These are phyloP conservation scores for Epizoanthus rinbou DNA, from an alignment of 92 coral and sea anemone genomes.

Conservation along the genomic window DNA sequence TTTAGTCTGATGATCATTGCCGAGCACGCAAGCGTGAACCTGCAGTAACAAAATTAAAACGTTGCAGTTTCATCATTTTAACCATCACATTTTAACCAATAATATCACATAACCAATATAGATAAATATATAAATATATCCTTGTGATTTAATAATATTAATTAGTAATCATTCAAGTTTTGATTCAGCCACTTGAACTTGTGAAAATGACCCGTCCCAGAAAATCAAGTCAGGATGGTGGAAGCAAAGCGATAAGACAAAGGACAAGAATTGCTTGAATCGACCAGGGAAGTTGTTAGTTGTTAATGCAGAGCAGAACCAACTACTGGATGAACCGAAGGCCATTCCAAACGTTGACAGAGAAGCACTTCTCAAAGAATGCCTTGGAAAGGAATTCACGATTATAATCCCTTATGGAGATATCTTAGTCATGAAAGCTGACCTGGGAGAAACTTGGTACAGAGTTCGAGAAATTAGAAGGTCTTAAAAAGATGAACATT, in stretches of 20 bases:
- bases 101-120: no score
- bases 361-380: conserved; percentile 48
- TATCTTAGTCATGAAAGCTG: conserved; percentile 49
- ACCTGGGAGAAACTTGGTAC: conserved; percentile 44
- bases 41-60: no score
- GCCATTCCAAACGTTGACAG: conserved; percentile 30
- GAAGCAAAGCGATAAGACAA: conserved; percentile 27
- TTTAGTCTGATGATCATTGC: no score
- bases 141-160: not conserved
- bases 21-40: no score
- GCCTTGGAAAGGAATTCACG: conserved; percentile 52
- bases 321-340: conserved; percentile 44
- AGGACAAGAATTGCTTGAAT: conserved; percentile 40
- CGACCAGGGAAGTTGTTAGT: conserved; percentile 47
- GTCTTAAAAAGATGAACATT: no score
- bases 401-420: conserved; percentile 48
- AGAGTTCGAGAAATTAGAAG: conserved; percentile 8
- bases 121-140: no score
- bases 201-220: conserved; percentile 47
- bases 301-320: conserved; percentile 46
- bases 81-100: no score
- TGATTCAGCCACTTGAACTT: conserved; percentile 48
- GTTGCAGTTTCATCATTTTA: no score
- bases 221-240: conserved; percentile 33
- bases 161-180: conserved; percentile 4